Evolutionary conservation across 1,140 invertebrate genomes (phyloP).

Genomic region (Bacillus rossius): DNA sequence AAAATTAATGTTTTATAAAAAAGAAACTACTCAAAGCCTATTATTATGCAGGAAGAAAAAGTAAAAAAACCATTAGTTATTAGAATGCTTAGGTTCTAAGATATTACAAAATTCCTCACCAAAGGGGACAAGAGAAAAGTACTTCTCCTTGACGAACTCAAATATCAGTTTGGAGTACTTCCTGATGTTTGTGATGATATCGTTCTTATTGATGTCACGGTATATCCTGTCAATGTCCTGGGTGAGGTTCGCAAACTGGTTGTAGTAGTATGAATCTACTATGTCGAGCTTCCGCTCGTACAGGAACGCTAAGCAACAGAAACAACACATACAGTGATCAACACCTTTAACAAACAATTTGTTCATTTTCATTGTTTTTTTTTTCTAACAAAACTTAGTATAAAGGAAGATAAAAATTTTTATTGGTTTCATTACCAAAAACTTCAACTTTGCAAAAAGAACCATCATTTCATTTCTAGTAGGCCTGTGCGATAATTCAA

Average conservation of each 20-base stretch:
- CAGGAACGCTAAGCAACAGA: conserved; percentile 73
- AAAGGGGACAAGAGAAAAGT: conserved; percentile 70
- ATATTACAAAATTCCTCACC: conserved; percentile 49
- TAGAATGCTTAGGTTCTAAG: too few species aligned
- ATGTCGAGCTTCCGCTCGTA: conserved; percentile 71
- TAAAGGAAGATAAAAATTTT: too few species aligned
- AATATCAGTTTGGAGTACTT: conserved; percentile 63
- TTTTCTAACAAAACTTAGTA: too few species aligned
- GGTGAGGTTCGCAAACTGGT: conserved; percentile 68
- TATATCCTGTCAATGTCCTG: conserved; percentile 72
- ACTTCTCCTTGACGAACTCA: conserved; percentile 64
- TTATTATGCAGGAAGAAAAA: too few species aligned
- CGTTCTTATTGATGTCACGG: conserved; percentile 65
- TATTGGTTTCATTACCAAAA: too few species aligned
- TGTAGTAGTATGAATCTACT: conserved; percentile 72
- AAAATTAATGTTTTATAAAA: too few species aligned
- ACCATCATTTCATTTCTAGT: too few species aligned
- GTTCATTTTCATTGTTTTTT: too few species aligned
- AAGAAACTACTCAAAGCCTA: too few species aligned
- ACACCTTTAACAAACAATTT: background rate
- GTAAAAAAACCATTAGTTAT: too few species aligned
- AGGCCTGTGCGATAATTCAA: too few species aligned
- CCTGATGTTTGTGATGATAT: conserved; percentile 63
- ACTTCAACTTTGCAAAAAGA: too few species aligned
- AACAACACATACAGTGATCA: conserved; percentile 20